phyloP scores from a whole-genome alignment of 2,113 vertebrate genomes.

The Leucosticte australis region DNA sequence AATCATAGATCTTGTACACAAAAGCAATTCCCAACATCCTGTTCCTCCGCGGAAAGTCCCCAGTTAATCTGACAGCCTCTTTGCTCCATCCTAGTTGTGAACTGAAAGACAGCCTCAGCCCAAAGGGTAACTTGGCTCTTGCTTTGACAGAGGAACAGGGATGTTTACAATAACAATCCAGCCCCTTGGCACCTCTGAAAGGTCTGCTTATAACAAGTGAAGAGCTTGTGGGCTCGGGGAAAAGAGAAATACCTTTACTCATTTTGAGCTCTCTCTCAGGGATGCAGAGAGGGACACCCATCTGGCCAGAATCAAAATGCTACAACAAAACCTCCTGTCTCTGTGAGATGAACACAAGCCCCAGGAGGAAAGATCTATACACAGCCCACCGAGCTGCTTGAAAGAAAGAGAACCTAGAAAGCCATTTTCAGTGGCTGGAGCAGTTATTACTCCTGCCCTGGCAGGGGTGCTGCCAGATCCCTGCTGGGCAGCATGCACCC shows the following conservation, averaged over 20 bases:
- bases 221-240: not conserved
- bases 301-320: not conserved
- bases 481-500: fast-evolving
- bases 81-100: not conserved
- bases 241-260: not conserved
- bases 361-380: not conserved
- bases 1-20: not conserved
- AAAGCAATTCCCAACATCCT: not conserved
- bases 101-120: not conserved
- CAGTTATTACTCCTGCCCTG: not conserved
- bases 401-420: not conserved
- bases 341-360: not conserved
- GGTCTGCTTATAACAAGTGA: not conserved
- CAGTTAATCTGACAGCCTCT: not conserved
- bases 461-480: not conserved
- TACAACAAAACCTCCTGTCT: not conserved
- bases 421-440: not conserved
- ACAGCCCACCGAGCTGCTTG: not conserved
- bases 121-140: not conserved
- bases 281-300: not conserved
- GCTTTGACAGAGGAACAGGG: not conserved
- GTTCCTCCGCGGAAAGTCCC: not conserved
- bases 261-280: not conserved
- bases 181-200: constrained; percentile 1
- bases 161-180: not conserved